Conservation (phyloP, 1,140 invertebrate genomes). For the Drosophila truncata region DNA sequence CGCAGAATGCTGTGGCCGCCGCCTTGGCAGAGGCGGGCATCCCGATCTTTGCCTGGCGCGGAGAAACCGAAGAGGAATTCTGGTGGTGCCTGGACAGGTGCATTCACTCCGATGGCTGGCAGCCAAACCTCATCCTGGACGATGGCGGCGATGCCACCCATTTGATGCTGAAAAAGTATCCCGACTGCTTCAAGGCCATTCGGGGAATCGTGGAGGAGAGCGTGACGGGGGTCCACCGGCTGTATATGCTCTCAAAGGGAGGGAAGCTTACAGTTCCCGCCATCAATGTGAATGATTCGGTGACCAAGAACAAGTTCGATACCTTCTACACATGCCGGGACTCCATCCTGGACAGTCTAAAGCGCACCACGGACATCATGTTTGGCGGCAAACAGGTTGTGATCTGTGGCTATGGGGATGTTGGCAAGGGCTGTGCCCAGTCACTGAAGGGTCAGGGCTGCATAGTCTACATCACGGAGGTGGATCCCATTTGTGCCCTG, state of each 20-base stretch:
- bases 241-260: slow-evolving; percentile 97
- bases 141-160: slow-evolving; percentile 99
- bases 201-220: slow-evolving; percentile 99
- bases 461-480: slow-evolving; percentile 97
- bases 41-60: slow-evolving; percentile 97
- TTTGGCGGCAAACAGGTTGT: slow-evolving; percentile 99
- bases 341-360: slow-evolving; percentile 87
- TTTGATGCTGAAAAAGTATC: slow-evolving; percentile 98
- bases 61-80: slow-evolving; percentile 98
- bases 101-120: slow-evolving; percentile 92
- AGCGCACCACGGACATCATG: slow-evolving; percentile 98
- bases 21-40: slow-evolving; percentile 95
- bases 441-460: slow-evolving; percentile 97
- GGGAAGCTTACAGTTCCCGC: slow-evolving; percentile 97
- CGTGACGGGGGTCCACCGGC: slow-evolving; percentile 98
- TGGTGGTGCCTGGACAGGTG: slow-evolving; percentile 99
- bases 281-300: slow-evolving; percentile 99
- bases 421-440: slow-evolving; percentile 99
- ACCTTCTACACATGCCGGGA: slow-evolving; percentile 86
- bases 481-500: slow-evolving; percentile 98
- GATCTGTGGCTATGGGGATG: slow-evolving; percentile 99
- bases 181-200: slow-evolving; percentile 96
- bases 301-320: slow-evolving; percentile 99
- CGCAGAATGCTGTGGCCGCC: slow-evolving; percentile 97
- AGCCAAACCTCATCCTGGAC: slow-evolving; percentile 98